phyloP scores from a whole-genome alignment of 2,888 invertebrate genomes.

The Keiferia lycopersicella region DNA sequence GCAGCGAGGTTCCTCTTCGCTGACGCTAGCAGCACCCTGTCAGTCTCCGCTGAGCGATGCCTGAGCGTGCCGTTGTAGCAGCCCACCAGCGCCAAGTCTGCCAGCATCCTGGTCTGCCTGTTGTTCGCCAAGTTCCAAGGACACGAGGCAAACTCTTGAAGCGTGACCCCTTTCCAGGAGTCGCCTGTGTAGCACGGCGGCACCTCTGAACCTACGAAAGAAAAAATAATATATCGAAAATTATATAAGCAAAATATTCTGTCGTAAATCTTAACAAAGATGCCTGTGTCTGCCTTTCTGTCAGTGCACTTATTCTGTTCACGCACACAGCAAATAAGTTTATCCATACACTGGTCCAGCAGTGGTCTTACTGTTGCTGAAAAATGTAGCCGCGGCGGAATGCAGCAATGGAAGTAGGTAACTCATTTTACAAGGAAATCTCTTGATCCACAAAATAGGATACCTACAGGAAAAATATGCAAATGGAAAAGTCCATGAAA shows the following conservation, averaged over 20 bases:
- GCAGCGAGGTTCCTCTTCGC: conserved; percentile 96
- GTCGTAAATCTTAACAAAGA: too few relatives aligned
- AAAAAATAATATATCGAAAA: too few relatives aligned
- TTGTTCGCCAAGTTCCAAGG: conserved; percentile 97
- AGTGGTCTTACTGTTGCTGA: too few relatives aligned
- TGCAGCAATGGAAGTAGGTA: too few relatives aligned
- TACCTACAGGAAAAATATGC: neutral
- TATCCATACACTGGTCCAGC: too few relatives aligned
- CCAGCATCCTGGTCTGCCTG: conserved; percentile 98
- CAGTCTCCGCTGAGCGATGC: conserved; percentile 85
- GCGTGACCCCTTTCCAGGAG: conserved; percentile 93
- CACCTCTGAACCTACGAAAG: conserved; percentile 85
- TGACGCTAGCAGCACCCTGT: conserved; percentile 94
- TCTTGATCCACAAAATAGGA: too few relatives aligned
- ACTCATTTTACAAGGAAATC: too few relatives aligned
- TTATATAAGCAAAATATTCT: too few relatives aligned
- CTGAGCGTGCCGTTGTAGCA: conserved; percentile 95
- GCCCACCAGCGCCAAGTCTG: conserved; percentile 95
- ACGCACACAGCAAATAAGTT: too few relatives aligned
- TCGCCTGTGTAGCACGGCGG: conserved; percentile 90
- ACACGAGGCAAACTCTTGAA: conserved; percentile 95
- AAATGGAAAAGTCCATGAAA: neutral
- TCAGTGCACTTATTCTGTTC: neutral
- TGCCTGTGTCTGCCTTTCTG: too few relatives aligned
- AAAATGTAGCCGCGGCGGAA: too few relatives aligned